phyloP scores from a whole-genome alignment of 2,797 vertebrate species.

The Fistularia commersonii region DNA sequence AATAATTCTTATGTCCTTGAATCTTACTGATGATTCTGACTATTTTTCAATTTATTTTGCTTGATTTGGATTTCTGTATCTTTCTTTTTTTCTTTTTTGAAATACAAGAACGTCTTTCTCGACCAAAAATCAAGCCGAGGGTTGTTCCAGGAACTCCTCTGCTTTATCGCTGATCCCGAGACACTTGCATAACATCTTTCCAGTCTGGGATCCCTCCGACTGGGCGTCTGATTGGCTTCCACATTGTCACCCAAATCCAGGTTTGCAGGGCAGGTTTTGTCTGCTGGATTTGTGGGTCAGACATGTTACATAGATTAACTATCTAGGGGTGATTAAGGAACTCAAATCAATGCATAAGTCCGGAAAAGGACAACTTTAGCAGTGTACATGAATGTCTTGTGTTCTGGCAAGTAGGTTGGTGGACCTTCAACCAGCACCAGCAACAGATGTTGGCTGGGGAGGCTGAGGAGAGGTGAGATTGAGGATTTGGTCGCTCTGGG shows the following conservation, averaged over 20 bases:
- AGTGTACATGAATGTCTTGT: slow-evolving; percentile 1
- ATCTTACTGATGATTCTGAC: no score
- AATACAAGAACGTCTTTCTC: no score
- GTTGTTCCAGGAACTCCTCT: slow-evolving; percentile 22
- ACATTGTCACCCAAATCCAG: slow-evolving; percentile 16
- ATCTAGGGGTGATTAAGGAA: slow-evolving; percentile 1
- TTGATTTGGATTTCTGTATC: no score
- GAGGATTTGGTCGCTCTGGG: slow-evolving; percentile 14
- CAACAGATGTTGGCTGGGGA: slow-evolving; percentile 20
- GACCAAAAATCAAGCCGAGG: slow-evolving; percentile 4
- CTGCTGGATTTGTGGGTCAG: slow-evolving; percentile 6
- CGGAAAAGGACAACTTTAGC: background rate
- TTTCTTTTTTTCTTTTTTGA: no score
- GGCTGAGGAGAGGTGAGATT: slow-evolving; percentile 12
- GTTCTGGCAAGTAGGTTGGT: background rate
- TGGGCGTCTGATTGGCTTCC: slow-evolving; percentile 29
- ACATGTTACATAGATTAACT: slow-evolving; percentile 1
- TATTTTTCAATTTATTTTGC: no score
- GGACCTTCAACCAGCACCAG: slow-evolving; percentile 18
- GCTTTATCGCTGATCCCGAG: slow-evolving; percentile 10
- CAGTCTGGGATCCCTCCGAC: slow-evolving; percentile 36
- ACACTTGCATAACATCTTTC: slow-evolving; percentile 51
- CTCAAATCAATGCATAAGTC: background rate
- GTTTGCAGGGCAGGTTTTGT: slow-evolving; percentile 19
- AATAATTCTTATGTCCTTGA: no score